A percentile compares a stretch with the other conserved stretches of the same genome.
These are phyloP conservation scores for Halocynthia aurantium DNA, from an alignment of 23 tunicate species.

Conservation along the genomic window DNA sequence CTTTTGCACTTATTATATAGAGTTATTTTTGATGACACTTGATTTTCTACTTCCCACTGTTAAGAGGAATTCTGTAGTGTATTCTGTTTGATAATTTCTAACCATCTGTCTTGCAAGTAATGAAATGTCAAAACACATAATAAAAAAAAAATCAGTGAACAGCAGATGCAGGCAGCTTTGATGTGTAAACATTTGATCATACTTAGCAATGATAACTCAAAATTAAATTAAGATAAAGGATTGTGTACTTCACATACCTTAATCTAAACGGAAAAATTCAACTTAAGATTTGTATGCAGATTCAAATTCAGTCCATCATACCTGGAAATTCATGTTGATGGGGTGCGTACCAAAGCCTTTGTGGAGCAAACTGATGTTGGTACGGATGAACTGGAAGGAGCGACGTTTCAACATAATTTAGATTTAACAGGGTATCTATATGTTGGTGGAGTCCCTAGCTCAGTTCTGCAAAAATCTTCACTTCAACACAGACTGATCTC, in stretches of 20 bases:
- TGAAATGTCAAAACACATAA: too few species aligned
- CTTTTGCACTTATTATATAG: too few species aligned
- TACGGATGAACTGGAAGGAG: background rate
- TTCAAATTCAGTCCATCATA: slow-evolving; percentile 36
- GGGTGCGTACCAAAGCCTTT: slow-evolving; percentile 41
- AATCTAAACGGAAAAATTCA: background rate
- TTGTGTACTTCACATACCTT: background rate
- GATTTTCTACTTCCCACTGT: too few species aligned
- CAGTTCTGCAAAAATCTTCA: background rate
- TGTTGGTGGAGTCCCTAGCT: slow-evolving; percentile 55
- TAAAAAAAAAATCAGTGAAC: too few species aligned
- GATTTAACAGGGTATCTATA: slow-evolving; percentile 42
- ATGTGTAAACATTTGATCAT: too few species aligned
- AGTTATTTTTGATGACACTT: too few species aligned
- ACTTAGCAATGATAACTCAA: too few species aligned
- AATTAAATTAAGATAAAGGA: background rate
- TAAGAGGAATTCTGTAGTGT: too few species aligned
- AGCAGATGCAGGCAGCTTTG: too few species aligned
- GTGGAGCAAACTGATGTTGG: slow-evolving; percentile 5
- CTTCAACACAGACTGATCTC: slow-evolving; percentile 15
- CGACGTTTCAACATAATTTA: background rate
- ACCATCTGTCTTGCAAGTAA: too few species aligned
- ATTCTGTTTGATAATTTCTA: too few species aligned
- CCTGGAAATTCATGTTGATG: slow-evolving; percentile 69
- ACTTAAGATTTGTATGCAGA: slow-evolving; percentile 16